A percentile compares a stretch with the other conserved stretches of the same genome.
Evolutionary conservation across 2,888 invertebrate genomes (phyloP).

Genomic region (Drymonia ruficornis): DNA sequence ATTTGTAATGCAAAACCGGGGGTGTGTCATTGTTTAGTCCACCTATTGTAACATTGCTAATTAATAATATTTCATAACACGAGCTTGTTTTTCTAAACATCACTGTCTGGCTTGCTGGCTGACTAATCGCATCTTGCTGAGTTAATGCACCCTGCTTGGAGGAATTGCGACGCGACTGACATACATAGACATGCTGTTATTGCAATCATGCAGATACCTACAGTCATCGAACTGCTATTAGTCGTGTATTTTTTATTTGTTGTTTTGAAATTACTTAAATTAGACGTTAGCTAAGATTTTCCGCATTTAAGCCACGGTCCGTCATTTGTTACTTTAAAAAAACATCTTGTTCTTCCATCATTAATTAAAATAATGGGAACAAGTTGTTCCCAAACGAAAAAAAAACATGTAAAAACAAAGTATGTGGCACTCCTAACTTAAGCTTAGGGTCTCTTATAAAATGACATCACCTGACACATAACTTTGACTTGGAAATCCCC

Average conservation of each 20-base stretch:
- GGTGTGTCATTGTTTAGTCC: conserved; percentile 65
- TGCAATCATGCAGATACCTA: conserved; percentile 17
- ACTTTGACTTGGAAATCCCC: background rate
- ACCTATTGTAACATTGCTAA: conserved; percentile 36
- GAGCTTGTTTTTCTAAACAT: conserved; percentile 31
- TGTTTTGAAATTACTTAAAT: background rate
- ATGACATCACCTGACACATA: conserved; percentile 1
- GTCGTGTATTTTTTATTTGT: too few species aligned
- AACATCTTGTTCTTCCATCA: too few species aligned
- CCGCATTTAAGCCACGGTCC: conserved; percentile 11
- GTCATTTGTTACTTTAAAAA: conserved; percentile 9
- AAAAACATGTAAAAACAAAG: background rate
- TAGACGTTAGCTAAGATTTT: background rate
- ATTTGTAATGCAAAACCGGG: conserved; percentile 42
- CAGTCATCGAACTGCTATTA: background rate
- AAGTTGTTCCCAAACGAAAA: too few species aligned
- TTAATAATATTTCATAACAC: conserved; percentile 41
- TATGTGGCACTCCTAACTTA: background rate
- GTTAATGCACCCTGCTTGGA: conserved; percentile 5
- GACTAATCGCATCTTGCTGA: conserved; percentile 12
- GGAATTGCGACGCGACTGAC: background rate
- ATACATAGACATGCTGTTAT: background rate
- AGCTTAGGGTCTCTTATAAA: background rate
- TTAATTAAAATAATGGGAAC: too few species aligned
- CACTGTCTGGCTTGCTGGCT: conserved; percentile 22